Evolutionary conservation across 2,113 vertebrate species (phyloP).

Genomic region (Hystrix brachyura): DNA sequence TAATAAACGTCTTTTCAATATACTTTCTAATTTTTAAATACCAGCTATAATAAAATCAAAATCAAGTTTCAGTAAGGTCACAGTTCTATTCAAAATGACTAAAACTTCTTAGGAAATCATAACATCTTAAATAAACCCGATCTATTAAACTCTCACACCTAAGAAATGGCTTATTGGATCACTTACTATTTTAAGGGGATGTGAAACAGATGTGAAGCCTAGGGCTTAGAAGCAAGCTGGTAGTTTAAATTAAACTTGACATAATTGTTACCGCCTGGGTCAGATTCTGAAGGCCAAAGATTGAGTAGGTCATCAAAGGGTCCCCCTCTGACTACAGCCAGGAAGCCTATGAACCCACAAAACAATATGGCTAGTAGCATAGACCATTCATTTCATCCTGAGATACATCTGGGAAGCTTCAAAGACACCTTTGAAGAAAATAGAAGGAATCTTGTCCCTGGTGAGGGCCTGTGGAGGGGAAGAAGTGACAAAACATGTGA

Average conservation of each 20-base stretch:
- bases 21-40: slow-evolving; percentile 69
- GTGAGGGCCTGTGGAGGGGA: neutral
- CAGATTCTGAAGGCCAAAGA: slow-evolving; percentile 65
- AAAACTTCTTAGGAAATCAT: slow-evolving; percentile 51
- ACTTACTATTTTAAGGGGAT: slow-evolving; percentile 65
- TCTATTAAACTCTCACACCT: slow-evolving; percentile 64
- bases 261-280: slow-evolving; percentile 57
- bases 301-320: slow-evolving; percentile 67
- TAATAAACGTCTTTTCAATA: slow-evolving; percentile 51
- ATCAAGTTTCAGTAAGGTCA: slow-evolving; percentile 51
- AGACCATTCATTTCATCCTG: slow-evolving; percentile 60
- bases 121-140: slow-evolving; percentile 70
- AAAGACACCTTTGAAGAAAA: slow-evolving; percentile 62
- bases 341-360: slow-evolving; percentile 62
- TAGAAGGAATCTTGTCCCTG: neutral
- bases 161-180: slow-evolving; percentile 66
- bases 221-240: slow-evolving; percentile 51
- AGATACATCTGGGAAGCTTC: neutral
- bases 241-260: slow-evolving; percentile 72
- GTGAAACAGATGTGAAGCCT: slow-evolving; percentile 53
- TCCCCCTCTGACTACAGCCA: slow-evolving; percentile 47
- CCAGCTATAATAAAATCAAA: slow-evolving; percentile 59
- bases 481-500: neutral
- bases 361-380: slow-evolving; percentile 54
- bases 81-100: slow-evolving; percentile 59